Base-by-base conservation (phyloP, 2,797 vertebrate genomes). In the Schizothorax lantsangensis region DNA sequence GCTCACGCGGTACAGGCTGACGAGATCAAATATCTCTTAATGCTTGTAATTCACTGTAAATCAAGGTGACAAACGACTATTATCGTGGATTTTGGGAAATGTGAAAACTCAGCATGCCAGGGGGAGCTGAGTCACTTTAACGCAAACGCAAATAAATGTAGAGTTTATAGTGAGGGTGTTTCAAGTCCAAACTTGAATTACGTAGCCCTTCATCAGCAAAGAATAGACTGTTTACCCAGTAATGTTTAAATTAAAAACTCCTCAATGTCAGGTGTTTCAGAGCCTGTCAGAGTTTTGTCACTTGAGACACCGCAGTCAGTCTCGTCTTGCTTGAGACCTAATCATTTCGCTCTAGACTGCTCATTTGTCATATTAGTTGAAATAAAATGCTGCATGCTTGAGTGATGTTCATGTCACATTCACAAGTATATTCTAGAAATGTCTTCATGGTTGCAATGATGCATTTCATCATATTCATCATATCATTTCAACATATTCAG, bases 201-300 rank as follows among this genome's bases (percentile, higher is more conserved):
- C 81, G 88, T 90, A 88, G 77, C 78, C 80, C 79, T 72, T 69
- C 71, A 84, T 92, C 86, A 89, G 81, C 84, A 81, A 78, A 79
- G 77, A 80, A 88, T 83, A 86, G 80, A 84, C 89, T 88, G 90
- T 92, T 92, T 90, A 89, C 89, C 81, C 74, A 74, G 88, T 86
- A 86, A 85, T 90, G 89, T 89, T 91, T 88, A 88, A 91, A 91
- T 91, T 64, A 89, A 90, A 90, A 91, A 90, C 88, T 80, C 88
- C 87, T 93, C 85, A 88, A 77, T 78, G 91, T 91, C 90, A 90
- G 78, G 49, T 66, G 72, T 38, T 75, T 88, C 80, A 47, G 78
- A 52, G 77, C 86, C 86, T 92, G 90, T 89, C 84, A 87, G 88
- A 90, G 89, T 86, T 91, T 71, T 79, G 64, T 88, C 81, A 89